Percentiles rank a stretch among this genome's conserved stretches.
Conservation (phyloP, 2,113 vertebrate species). For the Petrocephalus microphthalmus region DNA sequence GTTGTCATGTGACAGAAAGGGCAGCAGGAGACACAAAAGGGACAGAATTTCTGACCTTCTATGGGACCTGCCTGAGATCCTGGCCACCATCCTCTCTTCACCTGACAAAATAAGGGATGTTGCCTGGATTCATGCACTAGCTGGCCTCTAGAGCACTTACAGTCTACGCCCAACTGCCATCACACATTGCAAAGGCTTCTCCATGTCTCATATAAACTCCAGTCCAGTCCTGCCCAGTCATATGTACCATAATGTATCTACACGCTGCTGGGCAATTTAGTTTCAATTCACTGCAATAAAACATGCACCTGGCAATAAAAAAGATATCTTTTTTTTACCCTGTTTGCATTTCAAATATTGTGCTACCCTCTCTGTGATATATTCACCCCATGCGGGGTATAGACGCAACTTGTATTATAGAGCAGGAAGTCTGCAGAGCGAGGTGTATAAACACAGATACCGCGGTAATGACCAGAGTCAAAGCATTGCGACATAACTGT, state of each 20-base stretch:
- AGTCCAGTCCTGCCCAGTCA: background rate
- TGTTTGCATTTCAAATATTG: background rate
- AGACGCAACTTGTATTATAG: background rate
- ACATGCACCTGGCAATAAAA: background rate
- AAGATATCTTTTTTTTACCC: background rate
- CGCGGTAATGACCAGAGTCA: background rate
- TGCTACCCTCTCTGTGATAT: background rate
- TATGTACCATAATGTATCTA: background rate
- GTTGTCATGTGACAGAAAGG: background rate
- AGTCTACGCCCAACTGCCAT: background rate
- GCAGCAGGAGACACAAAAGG: background rate
- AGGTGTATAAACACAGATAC: background rate
- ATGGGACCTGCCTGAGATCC: background rate
- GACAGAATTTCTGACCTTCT: background rate
- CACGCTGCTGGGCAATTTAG: background rate
- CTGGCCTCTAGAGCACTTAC: background rate
- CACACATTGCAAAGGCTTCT: background rate
- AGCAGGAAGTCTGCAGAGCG: background rate
- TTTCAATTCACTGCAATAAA: background rate
- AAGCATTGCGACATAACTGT: background rate
- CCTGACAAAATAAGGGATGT: background rate
- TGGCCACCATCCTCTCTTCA: background rate
- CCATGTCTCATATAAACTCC: background rate
- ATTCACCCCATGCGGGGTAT: background rate
- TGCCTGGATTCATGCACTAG: background rate